Evolutionary conservation across 1,140 invertebrate genomes (phyloP).

Genomic region (Zelostemma sp.): DNA sequence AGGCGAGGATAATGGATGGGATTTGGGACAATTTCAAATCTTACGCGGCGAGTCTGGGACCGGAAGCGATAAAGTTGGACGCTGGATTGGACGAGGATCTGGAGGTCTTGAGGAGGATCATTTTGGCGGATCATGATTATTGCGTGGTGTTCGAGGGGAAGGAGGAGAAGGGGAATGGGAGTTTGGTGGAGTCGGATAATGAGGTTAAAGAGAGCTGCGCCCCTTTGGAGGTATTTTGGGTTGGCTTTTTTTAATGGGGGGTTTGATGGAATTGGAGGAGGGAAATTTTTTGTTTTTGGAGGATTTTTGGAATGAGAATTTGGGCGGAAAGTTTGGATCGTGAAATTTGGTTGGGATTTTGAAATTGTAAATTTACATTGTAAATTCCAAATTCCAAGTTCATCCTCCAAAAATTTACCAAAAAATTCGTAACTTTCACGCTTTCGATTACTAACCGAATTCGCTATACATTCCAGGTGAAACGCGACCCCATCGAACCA

Average conservation of each 20-base stretch:
- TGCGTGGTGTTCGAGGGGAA: slow-evolving; percentile 59
- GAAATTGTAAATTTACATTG: too few species aligned
- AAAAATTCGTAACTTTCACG: too few species aligned
- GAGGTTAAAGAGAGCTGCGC: not conserved
- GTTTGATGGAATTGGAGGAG: too few species aligned
- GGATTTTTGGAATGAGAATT: too few species aligned
- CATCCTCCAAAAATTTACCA: too few species aligned
- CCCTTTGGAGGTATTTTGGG: too few species aligned
- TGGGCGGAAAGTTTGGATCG: too few species aligned
- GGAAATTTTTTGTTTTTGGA: too few species aligned
- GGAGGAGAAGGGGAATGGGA: slow-evolving; percentile 21
- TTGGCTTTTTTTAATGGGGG: too few species aligned
- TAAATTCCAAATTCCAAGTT: too few species aligned
- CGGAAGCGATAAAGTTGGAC: slow-evolving; percentile 53
- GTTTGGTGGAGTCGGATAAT: not conserved
- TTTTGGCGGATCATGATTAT: slow-evolving; percentile 72
- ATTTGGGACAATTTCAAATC: slow-evolving; percentile 88
- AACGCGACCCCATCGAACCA: slow-evolving; percentile 10
- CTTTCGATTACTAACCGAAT: too few species aligned
- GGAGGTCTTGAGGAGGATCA: slow-evolving; percentile 58
- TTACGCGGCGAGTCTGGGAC: slow-evolving; percentile 74
- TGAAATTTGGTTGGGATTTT: too few species aligned
- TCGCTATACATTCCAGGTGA: slow-evolving; percentile 12
- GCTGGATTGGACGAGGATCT: slow-evolving; percentile 31
- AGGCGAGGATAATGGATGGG: slow-evolving; percentile 72